phyloP scores from a whole-genome alignment of 2,797 vertebrate genomes.

The Notolepis coatsorum region DNA sequence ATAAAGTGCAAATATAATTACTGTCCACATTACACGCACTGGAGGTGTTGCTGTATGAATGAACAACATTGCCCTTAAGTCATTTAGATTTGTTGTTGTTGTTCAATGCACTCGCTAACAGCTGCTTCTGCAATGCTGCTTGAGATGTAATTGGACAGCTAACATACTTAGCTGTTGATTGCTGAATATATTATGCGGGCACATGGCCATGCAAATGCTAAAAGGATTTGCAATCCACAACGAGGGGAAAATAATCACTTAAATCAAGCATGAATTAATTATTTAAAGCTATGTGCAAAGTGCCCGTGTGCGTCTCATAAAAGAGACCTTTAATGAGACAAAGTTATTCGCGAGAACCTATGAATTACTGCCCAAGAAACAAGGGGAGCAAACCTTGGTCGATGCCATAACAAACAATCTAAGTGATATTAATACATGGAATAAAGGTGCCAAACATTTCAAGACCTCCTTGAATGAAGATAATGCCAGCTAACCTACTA shows the following conservation, averaged over 20 bases:
- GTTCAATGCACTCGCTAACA: slow-evolving; percentile 23
- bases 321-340: neutral
- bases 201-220: slow-evolving; percentile 37
- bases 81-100: slow-evolving; percentile 31
- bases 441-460: too few species aligned
- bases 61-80: slow-evolving; percentile 11
- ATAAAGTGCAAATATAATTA: slow-evolving; percentile 4
- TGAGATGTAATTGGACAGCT: slow-evolving; percentile 21
- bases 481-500: too few species aligned
- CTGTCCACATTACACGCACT: slow-evolving; percentile 7
- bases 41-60: slow-evolving; percentile 20
- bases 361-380: too few species aligned
- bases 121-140: slow-evolving; percentile 16
- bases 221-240: slow-evolving; percentile 27
- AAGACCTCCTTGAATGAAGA: too few species aligned
- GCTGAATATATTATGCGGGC: slow-evolving; percentile 28
- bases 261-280: slow-evolving; percentile 40
- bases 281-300: slow-evolving; percentile 30
- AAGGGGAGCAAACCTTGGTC: too few species aligned
- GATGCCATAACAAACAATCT: too few species aligned
- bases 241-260: slow-evolving; percentile 32
- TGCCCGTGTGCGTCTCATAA: slow-evolving; percentile 6
- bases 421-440: too few species aligned
- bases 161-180: slow-evolving; percentile 36
- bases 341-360: neutral